These are phyloP conservation scores for Drosophila melanosoma DNA, from an alignment of 2,888 invertebrate genomes.

Conservation along the genomic window DNA sequence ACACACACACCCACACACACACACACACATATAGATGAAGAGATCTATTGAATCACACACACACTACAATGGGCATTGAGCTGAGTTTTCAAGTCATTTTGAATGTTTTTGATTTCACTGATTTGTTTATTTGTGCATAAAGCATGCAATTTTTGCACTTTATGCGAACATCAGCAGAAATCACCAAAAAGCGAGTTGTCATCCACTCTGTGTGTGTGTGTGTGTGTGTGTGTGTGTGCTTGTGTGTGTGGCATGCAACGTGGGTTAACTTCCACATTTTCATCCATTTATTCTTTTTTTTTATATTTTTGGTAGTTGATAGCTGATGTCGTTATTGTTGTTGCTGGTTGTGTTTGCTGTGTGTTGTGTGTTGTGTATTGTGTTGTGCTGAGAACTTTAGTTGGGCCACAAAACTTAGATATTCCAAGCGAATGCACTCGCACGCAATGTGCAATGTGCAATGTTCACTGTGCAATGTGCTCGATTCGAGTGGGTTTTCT, in stretches of 20 bases:
- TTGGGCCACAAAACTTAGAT: slow-evolving; percentile 73
- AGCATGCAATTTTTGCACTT: slow-evolving; percentile 76
- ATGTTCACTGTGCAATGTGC: slow-evolving; percentile 28
- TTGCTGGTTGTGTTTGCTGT: not conserved
- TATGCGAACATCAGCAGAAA: slow-evolving; percentile 73
- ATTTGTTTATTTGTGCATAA: slow-evolving; percentile 81
- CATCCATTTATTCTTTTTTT: not conserved
- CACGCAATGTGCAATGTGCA: slow-evolving; percentile 54
- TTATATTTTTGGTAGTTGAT: slow-evolving; percentile 1
- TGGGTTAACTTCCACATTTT: not conserved
- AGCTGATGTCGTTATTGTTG: slow-evolving; percentile 15
- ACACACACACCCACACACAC: not conserved
- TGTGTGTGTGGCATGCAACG: not conserved
- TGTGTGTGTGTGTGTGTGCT: not conserved
- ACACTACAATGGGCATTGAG: slow-evolving; percentile 67
- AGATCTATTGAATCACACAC: slow-evolving; percentile 15
- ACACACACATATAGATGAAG: not conserved
- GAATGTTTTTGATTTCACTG: slow-evolving; percentile 81
- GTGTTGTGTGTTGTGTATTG: not conserved
- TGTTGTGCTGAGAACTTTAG: slow-evolving; percentile 41
- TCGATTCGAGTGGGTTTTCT: slow-evolving; percentile 56
- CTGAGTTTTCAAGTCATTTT: slow-evolving; percentile 76
- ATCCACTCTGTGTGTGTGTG: not conserved
- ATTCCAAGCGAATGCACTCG: slow-evolving; percentile 77
- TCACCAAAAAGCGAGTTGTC: slow-evolving; percentile 24